These are phyloP conservation scores for Yponomeuta sedellus DNA, from an alignment of 2,888 invertebrate species.

Conservation along the genomic window DNA sequence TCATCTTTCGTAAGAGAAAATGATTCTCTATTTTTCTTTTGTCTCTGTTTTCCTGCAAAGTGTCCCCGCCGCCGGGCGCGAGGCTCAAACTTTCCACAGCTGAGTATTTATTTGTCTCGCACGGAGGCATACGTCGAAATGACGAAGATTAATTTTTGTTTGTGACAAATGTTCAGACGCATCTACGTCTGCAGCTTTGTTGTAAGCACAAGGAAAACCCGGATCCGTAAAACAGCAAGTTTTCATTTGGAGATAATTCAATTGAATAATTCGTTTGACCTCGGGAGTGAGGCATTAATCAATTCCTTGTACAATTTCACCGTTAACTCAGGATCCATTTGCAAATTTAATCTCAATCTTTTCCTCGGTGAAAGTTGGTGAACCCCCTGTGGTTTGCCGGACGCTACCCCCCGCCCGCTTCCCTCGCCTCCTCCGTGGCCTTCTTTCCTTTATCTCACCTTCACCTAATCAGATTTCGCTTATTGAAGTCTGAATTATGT, in stretches of 20 bases:
- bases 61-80: not conserved
- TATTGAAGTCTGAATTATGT: slow-evolving; percentile 23
- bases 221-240: not conserved
- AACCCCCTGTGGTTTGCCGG: slow-evolving; percentile 10
- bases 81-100: not conserved
- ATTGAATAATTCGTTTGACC: slow-evolving; percentile 63
- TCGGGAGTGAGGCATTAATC: slow-evolving; percentile 52
- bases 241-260: slow-evolving; percentile 40
- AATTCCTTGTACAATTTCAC: slow-evolving; percentile 59
- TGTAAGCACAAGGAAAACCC: not conserved
- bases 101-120: slow-evolving; percentile 4
- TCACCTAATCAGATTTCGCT: slow-evolving; percentile 57
- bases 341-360: slow-evolving; percentile 51
- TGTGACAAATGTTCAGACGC: not conserved
- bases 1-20: slow-evolving; percentile 11
- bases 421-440: slow-evolving; percentile 12
- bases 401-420: slow-evolving; percentile 14
- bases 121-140: not conserved
- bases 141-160: not conserved
- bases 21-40: slow-evolving; percentile 17
- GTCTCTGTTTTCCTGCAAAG: not conserved
- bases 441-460: slow-evolving; percentile 28
- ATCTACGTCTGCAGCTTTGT: not conserved
- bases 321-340: slow-evolving; percentile 61
- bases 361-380: slow-evolving; percentile 7